Conservation (phyloP, 2,113 vertebrate species). For the Bos taurus region ARS-UCD2.0 NC_037332.1:12399501-12400000, state of each 20-base stretch:
- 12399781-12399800: not conserved
- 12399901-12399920: not conserved
- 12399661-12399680: not conserved
- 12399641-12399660: not conserved
- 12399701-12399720: not conserved
- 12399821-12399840: not conserved
- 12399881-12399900: not conserved
- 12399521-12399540: not conserved
- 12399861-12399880: not conserved
- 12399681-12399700: constrained; percentile 3
- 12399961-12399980: not conserved
- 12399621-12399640: not conserved
- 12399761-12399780: not conserved
- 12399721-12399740: not conserved
- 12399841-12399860: not conserved
- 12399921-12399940: not conserved
- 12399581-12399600: not conserved
- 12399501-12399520: constrained; percentile 1
- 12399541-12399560: not conserved
- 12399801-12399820: not conserved
- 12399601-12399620: constrained; percentile 48
- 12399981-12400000: not conserved
- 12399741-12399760: not conserved
- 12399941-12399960: not conserved
- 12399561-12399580: constrained; percentile 19